These are phyloP conservation scores for Lagocephalus sceleratus DNA, from an alignment of 2,797 vertebrate genomes.

Conservation along the genomic window DNA sequence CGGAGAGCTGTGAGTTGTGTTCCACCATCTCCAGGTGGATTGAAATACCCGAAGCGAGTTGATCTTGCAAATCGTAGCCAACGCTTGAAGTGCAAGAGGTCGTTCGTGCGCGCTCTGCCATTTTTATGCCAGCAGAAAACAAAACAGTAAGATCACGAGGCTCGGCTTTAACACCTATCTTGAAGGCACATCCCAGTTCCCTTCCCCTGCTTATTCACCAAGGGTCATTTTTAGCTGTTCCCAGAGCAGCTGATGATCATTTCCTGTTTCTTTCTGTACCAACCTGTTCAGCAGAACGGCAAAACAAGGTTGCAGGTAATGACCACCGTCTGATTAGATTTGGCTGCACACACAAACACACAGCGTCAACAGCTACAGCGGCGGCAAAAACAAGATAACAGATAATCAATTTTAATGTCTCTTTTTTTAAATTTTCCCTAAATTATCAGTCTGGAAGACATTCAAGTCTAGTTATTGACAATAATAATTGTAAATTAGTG, in stretches of 20 bases:
- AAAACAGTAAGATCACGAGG: conserved; percentile 40
- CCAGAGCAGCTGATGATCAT: conserved; percentile 34
- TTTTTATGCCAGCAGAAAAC: conserved; percentile 39
- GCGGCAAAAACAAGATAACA: conserved; percentile 1
- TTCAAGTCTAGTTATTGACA: too few species aligned
- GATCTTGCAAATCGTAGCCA: neutral
- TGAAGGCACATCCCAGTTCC: conserved; percentile 48
- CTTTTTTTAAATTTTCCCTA: too few species aligned
- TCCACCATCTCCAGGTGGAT: too few species aligned
- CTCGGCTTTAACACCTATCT: conserved; percentile 48
- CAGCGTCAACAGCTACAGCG: neutral
- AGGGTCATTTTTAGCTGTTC: conserved; percentile 38
- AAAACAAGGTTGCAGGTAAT: conserved; percentile 38
- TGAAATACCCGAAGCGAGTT: too few species aligned
- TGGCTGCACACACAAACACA: conserved; percentile 15
- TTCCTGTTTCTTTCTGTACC: conserved; percentile 33
- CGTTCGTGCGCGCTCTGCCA: conserved; percentile 21
- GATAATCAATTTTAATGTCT: too few species aligned
- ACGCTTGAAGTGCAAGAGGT: conserved; percentile 21
- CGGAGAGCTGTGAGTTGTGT: too few species aligned
- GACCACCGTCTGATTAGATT: conserved; percentile 56
- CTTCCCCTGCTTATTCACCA: conserved; percentile 30
- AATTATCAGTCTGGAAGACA: too few species aligned
- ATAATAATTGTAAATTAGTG: too few species aligned
- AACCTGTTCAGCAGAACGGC: conserved; percentile 41